phyloP scores from a whole-genome alignment of 1,140 invertebrate species.

The Drosophila triauraria region DNA sequence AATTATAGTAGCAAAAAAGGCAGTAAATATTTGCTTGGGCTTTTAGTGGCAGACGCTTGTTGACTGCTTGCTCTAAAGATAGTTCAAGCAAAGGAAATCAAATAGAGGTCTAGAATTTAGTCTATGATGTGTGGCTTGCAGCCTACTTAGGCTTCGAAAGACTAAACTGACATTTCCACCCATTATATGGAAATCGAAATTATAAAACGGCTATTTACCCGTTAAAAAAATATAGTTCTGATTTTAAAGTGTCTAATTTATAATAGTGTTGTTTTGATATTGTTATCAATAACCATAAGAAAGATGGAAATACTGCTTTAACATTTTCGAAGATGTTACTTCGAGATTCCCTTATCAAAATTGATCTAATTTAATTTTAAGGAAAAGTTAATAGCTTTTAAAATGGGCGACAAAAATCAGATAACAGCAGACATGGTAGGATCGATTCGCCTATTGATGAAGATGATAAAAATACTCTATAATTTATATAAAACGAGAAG shows the following conservation, averaged over 20 bases:
- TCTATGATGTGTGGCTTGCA: not conserved
- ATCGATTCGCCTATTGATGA: no score
- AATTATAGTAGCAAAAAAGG: constrained; percentile 61
- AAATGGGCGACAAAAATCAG: no score
- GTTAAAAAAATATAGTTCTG: not conserved
- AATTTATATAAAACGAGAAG: no score
- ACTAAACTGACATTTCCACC: not conserved
- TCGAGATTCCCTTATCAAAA: no score
- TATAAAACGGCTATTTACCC: not conserved
- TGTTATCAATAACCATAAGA: not conserved
- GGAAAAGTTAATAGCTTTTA: no score
- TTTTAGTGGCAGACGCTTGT: constrained; percentile 54
- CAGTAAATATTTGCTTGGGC: constrained; percentile 64
- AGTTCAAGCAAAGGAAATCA: constrained; percentile 41
- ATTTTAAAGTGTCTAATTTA: not conserved
- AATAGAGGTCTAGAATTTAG: constrained; percentile 12
- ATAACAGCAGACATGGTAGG: no score
- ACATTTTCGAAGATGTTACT: no score
- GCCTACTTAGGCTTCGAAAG: not conserved
- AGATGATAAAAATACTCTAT: no score
- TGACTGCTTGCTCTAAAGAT: constrained; percentile 40
- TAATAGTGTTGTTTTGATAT: no score
- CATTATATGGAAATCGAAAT: no score
- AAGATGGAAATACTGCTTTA: not conserved
- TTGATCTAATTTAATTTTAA: no score